Evolutionary conservation across 2,797 vertebrate species (phyloP).

Genomic region (Lerista edwardsae): DNA sequence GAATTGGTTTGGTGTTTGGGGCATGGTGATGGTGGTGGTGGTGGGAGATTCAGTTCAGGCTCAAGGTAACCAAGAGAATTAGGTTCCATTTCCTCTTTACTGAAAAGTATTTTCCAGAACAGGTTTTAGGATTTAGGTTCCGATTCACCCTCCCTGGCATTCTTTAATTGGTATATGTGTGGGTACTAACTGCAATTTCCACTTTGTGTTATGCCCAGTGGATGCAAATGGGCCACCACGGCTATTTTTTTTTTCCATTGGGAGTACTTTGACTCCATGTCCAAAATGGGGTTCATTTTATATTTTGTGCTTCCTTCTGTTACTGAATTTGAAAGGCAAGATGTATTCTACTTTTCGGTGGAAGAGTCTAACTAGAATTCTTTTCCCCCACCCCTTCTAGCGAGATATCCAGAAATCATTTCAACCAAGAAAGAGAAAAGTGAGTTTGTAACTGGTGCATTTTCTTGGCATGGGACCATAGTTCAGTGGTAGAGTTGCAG

Average conservation of each 20-base stretch:
- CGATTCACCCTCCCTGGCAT: background rate
- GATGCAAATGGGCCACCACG: background rate
- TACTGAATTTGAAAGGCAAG: background rate
- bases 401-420: constrained; percentile 53
- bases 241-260: background rate
- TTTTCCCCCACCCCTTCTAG: constrained; percentile 51
- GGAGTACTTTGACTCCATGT: background rate
- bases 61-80: too few relatives aligned
- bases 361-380: background rate
- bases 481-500: too few relatives aligned
- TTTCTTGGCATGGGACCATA: background rate
- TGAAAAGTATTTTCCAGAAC: too few relatives aligned
- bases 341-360: background rate
- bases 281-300: background rate
- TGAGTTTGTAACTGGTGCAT: constrained; percentile 44
- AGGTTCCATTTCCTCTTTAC: too few relatives aligned
- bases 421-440: constrained; percentile 55
- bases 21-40: too few relatives aligned
- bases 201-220: background rate
- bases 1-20: too few relatives aligned
- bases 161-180: background rate
- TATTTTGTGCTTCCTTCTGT: background rate
- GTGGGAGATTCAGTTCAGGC: too few relatives aligned
- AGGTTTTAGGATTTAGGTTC: too few relatives aligned
- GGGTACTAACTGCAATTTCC: background rate